Conservation (phyloP, 2,888 invertebrate genomes). For the Brachylomia viminalis region DNA sequence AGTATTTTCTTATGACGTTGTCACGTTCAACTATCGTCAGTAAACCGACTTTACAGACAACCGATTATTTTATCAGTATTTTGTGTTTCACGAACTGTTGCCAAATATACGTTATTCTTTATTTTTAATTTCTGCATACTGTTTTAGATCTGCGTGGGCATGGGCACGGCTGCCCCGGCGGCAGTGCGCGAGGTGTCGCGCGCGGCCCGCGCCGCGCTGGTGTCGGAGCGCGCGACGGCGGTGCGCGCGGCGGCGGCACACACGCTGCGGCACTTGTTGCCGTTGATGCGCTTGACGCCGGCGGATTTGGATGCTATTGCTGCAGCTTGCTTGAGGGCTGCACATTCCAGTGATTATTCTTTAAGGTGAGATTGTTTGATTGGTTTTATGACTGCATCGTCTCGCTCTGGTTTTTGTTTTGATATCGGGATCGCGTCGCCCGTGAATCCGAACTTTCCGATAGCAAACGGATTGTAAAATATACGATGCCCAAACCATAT, state of each 20-base stretch:
- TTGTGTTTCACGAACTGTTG: too few relatives aligned
- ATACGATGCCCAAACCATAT: not conserved
- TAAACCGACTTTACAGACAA: too few relatives aligned
- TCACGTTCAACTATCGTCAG: too few relatives aligned
- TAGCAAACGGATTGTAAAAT: not conserved
- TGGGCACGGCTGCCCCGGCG: conserved; percentile 96
- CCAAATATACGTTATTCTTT: too few relatives aligned
- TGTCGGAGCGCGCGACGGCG: conserved; percentile 97
- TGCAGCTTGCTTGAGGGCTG: conserved; percentile 96
- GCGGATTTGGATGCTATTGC: conserved; percentile 97
- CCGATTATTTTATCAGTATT: too few relatives aligned
- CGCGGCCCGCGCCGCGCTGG: conserved; percentile 94
- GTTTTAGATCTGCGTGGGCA: conserved; percentile 97
- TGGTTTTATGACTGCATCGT: not conserved
- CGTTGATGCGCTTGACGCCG: conserved; percentile 96
- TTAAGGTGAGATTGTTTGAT: conserved; percentile 73
- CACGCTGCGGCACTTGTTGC: conserved; percentile 97
- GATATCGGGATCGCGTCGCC: too few relatives aligned
- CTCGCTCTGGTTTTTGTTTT: too few relatives aligned
- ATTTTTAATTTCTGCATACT: too few relatives aligned
- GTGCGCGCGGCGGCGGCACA: conserved; percentile 98
- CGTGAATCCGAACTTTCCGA: not conserved
- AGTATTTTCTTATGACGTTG: too few relatives aligned
- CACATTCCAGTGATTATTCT: conserved; percentile 83
- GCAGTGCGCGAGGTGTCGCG: conserved; percentile 97